These are phyloP conservation scores for Henricia sp. DNA, from an alignment of 53 echinoderm and acorn worm genomes.

Conservation along the genomic window DNA sequence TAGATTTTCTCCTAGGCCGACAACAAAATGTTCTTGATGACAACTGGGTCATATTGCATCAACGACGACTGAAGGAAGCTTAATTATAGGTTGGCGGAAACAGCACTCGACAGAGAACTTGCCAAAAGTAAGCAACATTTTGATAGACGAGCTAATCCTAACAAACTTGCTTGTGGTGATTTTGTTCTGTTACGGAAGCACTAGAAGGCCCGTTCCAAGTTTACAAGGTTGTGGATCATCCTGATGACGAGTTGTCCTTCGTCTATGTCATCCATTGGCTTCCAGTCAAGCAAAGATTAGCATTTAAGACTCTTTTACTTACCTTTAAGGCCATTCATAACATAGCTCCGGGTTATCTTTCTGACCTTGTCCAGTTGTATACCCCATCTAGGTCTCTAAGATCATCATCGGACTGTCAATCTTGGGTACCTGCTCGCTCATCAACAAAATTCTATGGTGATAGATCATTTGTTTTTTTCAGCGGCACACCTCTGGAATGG, in stretches of 20 bases:
- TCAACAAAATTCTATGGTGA: too few relatives aligned
- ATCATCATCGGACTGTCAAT: too few relatives aligned
- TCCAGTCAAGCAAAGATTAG: too few relatives aligned
- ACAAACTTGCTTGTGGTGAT: neutral
- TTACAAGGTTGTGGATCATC: neutral
- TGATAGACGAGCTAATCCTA: neutral
- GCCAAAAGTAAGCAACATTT: neutral
- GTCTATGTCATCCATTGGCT: neutral
- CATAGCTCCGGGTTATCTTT: too few relatives aligned
- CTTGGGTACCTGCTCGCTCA: too few relatives aligned
- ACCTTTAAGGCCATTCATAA: too few relatives aligned
- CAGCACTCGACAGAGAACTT: neutral
- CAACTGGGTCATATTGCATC: conserved; percentile 20
- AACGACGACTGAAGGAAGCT: conserved; percentile 13
- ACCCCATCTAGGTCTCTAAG: too few relatives aligned
- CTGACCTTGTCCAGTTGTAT: too few relatives aligned
- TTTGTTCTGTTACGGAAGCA: neutral
- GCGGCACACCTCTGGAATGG: too few relatives aligned
- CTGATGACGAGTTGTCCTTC: neutral
- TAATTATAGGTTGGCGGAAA: conserved; percentile 3
- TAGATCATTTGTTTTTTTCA: too few relatives aligned
- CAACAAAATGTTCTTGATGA: neutral
- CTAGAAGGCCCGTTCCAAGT: neutral
- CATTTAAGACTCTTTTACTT: too few relatives aligned
- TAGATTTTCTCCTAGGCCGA: conserved; percentile 10